Base-by-base conservation (phyloP, 2,113 vertebrate species). In the Motacilla alba region DNA sequence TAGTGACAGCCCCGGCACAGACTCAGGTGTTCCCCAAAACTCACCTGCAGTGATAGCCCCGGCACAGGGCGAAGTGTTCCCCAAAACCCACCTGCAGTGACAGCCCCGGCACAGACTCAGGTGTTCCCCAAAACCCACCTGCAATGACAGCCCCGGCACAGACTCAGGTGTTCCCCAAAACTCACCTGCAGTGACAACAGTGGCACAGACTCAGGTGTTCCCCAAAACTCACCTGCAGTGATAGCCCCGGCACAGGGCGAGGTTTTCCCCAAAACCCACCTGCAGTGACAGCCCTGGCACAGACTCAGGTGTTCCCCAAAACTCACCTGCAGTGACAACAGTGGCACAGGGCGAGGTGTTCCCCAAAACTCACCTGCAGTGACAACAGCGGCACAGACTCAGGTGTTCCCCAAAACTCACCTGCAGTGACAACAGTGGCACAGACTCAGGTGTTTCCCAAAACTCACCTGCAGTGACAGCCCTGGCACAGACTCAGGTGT, bases 331-430 rank as follows among this genome's bases (percentile, higher is more conserved):
- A 30, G 31, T 1, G 46, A 37, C 50, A 82, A 56, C 55, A 56
- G 4, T 3, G 8, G 30, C 12, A 33, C 53, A 56, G 53, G 3
- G 5, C 1, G 0, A 56, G 31, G 5, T 21, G 53, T 9, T 53
- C 52, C 16, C 52, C 52, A 19, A 11, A 7, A 55, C 52, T 20
- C 52, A 55, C 52, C 53, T 56, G 55, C 31, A 56, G 12, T 33
- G 30, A 55, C 19, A 55, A n/a, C n/a, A n/a, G n/a, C n/a, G n/a
- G n/a, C n/a, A n/a, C n/a, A n/a, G n/a, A n/a, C n/a, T n/a, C n/a
- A 55, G 19, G 7, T 13, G 30, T 13, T 55, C 19, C 18, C 30
- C 30, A 19, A 19, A 35, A 27, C 39, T 50, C 49, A 21, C 47
- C 62, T 46, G 11, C 31, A 30, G 31, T 1, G 46, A 37, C 50